Percentiles rank a stretch among this genome's conserved stretches.
These are phyloP conservation scores for Galeopterus variegatus DNA, from an alignment of 2,113 vertebrate species.

Conservation along the genomic window DNA sequence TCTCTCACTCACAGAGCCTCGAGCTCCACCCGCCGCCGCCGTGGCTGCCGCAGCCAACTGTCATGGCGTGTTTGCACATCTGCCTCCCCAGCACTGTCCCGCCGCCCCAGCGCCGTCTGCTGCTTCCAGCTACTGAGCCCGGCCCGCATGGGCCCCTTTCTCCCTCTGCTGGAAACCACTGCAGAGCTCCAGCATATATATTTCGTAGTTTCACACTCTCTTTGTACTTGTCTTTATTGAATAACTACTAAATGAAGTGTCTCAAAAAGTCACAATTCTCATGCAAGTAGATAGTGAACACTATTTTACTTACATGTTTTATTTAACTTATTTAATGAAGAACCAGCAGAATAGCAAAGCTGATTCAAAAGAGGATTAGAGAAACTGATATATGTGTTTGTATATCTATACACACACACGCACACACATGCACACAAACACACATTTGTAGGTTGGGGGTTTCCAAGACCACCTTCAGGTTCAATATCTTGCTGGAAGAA, in stretches of 20 bases:
- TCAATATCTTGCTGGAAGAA: neutral
- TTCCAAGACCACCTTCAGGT: neutral
- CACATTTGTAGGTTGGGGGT: neutral
- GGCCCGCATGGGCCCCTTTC: neutral
- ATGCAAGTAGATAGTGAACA: neutral
- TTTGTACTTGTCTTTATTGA: neutral
- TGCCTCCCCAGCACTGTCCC: neutral
- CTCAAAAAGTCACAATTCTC: neutral
- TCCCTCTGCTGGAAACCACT: neutral
- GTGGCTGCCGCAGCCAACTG: too few relatives aligned
- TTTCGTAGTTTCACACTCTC: neutral
- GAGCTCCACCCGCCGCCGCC: neutral
- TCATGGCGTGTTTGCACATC: neutral
- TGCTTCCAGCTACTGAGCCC: neutral
- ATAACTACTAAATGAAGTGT: neutral
- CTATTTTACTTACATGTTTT: neutral
- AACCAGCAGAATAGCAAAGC: neutral
- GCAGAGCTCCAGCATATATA: accelerated
- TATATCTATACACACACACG: neutral
- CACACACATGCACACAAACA: too few relatives aligned
- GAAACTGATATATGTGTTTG: neutral
- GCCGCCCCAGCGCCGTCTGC: neutral
- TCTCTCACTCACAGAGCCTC: neutral
- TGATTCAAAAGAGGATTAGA: neutral
- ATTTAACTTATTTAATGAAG: neutral